Percentiles rank a stretch among this genome's conserved stretches.
Evolutionary conservation across 2,797 vertebrate species (phyloP).

Genomic region (Pygocentrus nattereri): DNA sequence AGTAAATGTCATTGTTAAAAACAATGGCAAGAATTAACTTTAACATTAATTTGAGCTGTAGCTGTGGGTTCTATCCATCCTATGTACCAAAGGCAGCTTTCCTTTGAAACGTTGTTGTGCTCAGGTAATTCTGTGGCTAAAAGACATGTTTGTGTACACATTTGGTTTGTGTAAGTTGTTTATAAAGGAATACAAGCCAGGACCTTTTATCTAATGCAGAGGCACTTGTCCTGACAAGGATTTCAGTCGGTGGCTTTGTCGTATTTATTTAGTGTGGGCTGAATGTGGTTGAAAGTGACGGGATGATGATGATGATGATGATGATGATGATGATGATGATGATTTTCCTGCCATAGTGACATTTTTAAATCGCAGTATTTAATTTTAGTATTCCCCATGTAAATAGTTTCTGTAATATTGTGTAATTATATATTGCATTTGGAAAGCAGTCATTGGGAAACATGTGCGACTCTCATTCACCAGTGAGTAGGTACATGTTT

Average conservation of each 20-base stretch:
- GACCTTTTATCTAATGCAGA: neutral
- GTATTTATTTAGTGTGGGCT: neutral
- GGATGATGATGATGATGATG: no score
- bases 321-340: no score
- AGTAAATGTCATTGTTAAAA: neutral
- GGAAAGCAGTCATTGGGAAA: no score
- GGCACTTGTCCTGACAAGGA: neutral
- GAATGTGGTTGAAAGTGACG: neutral
- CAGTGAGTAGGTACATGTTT: neutral
- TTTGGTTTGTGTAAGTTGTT: neutral
- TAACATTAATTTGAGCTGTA: neutral
- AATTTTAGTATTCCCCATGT: no score
- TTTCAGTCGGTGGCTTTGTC: neutral
- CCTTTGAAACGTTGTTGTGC: neutral
- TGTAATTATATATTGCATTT: no score
- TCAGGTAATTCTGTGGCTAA: neutral
- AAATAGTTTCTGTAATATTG: neutral
- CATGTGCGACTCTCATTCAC: neutral
- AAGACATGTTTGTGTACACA: neutral
- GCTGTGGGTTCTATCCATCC: neutral
- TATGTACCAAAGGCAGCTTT: neutral
- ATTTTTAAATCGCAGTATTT: no score
- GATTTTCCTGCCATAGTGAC: neutral
- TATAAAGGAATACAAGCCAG: neutral
- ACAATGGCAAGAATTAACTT: no score